Base-by-base conservation (phyloP, 2,797 vertebrate species). In the Cygnus olor region DNA sequence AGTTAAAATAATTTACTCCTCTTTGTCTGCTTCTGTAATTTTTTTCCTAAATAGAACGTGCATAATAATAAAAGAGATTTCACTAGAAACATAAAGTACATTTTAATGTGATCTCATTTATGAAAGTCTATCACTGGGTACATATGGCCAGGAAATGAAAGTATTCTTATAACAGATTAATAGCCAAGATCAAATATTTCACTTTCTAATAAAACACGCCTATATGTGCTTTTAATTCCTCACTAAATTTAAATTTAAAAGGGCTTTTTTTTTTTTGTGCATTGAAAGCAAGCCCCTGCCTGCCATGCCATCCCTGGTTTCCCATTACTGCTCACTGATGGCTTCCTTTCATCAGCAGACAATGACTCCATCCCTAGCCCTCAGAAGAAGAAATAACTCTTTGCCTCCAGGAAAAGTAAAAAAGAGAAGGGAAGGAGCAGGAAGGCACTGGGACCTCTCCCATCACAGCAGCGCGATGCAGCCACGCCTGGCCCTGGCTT, bases 151-250 rank as follows among this genome's bases (percentile, higher is more conserved):
- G 71, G 89, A 90, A 96, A 94, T 94, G 71, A 87, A 94, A 94
- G 53, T 61, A 94, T 90, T 91, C 78, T 94, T 95, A n/a, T 51
- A 94, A 82, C 51, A 94, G 90, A 94, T 95, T 93, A 96, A 93
- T 93, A 96, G 71, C 77, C 69, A 88, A 95, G 91, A 96, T 96
- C 90, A 97, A 95, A 95, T 95, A 94, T 94, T 96, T 93, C 94
- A 85, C 85, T 92, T 93, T 63, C 80, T 94, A 94, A 95, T 90
- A 82, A 77, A 94, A 66, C 69, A 91, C 0, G 61, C 84, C 88
- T 94, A 86, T 94, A 93, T 94, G 25, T 93, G 74, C 89, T 94
- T 95, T 94, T 96, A 92, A 93, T 90, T 95, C 69, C 85, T 86
- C 2, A 3, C 78, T 85, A 68, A 45, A 74, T 34, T 87, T 87